Percentiles rank a stretch among this genome's conserved stretches.
These are phyloP conservation scores for Gila orcuttii DNA, from an alignment of 2,113 vertebrate species.

Conservation along the genomic window DNA sequence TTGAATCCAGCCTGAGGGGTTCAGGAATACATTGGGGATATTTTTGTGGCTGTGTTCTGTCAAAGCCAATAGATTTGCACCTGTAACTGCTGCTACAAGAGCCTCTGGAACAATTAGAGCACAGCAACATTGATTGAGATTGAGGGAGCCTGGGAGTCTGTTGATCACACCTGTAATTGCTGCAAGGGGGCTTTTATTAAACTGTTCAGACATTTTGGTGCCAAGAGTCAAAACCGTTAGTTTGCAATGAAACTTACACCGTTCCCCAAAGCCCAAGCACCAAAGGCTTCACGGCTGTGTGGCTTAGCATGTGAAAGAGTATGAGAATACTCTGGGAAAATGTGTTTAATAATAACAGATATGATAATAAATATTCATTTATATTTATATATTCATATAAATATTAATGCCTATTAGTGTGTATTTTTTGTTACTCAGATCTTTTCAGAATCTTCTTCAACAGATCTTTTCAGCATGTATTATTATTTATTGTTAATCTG, in stretches of 20 bases:
- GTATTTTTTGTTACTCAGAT: background rate
- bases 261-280: background rate
- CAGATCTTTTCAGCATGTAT: background rate
- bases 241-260: conserved; percentile 48
- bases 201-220: conserved; percentile 82
- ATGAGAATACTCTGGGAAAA: background rate
- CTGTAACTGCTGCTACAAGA: conserved; percentile 66
- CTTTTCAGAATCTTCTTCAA: background rate
- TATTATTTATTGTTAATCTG: background rate
- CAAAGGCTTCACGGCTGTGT: background rate
- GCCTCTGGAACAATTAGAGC: conserved; percentile 79
- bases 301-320: background rate
- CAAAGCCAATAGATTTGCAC: conserved; percentile 54
- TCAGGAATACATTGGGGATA: conserved; percentile 22
- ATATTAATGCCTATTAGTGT: background rate
- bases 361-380: background rate
- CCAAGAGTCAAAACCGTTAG: conserved; percentile 77
- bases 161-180: conserved; percentile 77
- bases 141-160: conserved; percentile 65
- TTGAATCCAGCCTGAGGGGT: conserved; percentile 26
- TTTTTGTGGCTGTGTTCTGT: conserved; percentile 52
- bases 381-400: background rate
- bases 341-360: background rate
- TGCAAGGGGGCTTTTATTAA: conserved; percentile 75
- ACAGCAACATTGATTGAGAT: conserved; percentile 79